Percentiles rank a stretch among this genome's conserved stretches.
phyloP scores from a whole-genome alignment of 2,888 invertebrate species.

The Microplitis deprimator region DNA sequence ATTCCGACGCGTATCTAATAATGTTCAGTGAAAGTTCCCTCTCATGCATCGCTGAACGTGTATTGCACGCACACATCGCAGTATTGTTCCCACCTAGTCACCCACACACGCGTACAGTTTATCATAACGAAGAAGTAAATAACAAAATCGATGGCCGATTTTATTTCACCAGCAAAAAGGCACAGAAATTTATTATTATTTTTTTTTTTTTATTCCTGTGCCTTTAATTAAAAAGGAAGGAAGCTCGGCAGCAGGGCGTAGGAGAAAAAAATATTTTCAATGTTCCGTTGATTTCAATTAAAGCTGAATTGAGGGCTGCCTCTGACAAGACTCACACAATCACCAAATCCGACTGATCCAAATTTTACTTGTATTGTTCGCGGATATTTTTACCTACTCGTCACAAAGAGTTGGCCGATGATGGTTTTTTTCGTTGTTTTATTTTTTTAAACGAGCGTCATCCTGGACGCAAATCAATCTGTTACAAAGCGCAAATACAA shows the following conservation, averaged over 20 bases:
- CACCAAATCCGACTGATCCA: slow-evolving; percentile 4
- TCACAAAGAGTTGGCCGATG: slow-evolving; percentile 14
- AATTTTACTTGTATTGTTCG: slow-evolving; percentile 23
- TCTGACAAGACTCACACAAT: slow-evolving; percentile 1
- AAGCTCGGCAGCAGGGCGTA: slow-evolving; percentile 24
- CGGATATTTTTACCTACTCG: slow-evolving; percentile 19
- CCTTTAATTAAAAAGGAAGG: not conserved
- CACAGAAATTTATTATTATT: not conserved
- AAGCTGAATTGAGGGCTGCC: not conserved
- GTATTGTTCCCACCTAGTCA: slow-evolving; percentile 26
- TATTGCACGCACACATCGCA: slow-evolving; percentile 58
- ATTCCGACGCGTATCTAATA: slow-evolving; percentile 69
- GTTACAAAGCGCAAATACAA: slow-evolving; percentile 23
- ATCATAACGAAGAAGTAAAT: not conserved
- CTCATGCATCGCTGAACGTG: slow-evolving; percentile 62
- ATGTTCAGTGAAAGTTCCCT: slow-evolving; percentile 68
- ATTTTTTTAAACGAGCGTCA: slow-evolving; percentile 13
- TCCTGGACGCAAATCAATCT: slow-evolving; percentile 17
- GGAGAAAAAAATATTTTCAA: slow-evolving; percentile 14
- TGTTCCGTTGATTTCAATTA: not conserved
- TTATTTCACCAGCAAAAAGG: too few species aligned
- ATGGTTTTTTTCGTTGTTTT: slow-evolving; percentile 7
- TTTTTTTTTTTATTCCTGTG: not conserved
- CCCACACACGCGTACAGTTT: slow-evolving; percentile 24
- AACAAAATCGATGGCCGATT: too few species aligned